Conservation (phyloP, 2,888 invertebrate genomes). For the Leucania comma region DNA sequence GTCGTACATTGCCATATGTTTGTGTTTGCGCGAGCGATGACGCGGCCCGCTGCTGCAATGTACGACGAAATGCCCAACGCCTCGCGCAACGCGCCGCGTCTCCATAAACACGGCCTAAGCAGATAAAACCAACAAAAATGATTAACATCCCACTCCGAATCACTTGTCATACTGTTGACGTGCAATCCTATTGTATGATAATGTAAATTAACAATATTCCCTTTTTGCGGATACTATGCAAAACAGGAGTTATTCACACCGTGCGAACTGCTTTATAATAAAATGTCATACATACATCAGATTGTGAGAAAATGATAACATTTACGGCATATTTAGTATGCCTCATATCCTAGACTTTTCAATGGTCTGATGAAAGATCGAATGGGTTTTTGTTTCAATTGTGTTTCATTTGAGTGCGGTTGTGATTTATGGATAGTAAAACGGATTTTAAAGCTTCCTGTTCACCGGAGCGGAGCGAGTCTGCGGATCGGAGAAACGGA, state of each 20-base stretch:
- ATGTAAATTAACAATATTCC: slow-evolving; percentile 34
- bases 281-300: slow-evolving; percentile 55
- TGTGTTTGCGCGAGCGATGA: too few relatives aligned
- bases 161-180: slow-evolving; percentile 6
- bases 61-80: too few relatives aligned
- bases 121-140: background rate
- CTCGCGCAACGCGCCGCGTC: too few relatives aligned
- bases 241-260: slow-evolving; percentile 50
- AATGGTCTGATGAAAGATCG: slow-evolving; percentile 50
- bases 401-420: slow-evolving; percentile 9
- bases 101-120: too few relatives aligned
- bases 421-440: slow-evolving; percentile 28
- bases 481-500: too few relatives aligned
- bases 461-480: too few relatives aligned
- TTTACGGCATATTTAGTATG: slow-evolving; percentile 18
- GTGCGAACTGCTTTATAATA: slow-evolving; percentile 57
- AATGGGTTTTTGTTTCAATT: slow-evolving; percentile 25
- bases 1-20: too few relatives aligned
- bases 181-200: slow-evolving; percentile 53
- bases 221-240: slow-evolving; percentile 57
- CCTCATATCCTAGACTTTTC: slow-evolving; percentile 26
- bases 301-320: slow-evolving; percentile 68
- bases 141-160: slow-evolving; percentile 23
- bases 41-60: too few relatives aligned
- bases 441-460: too few relatives aligned